Evolutionary conservation across 2,888 invertebrate genomes (phyloP).

Genomic region (Ophraella communa): DNA sequence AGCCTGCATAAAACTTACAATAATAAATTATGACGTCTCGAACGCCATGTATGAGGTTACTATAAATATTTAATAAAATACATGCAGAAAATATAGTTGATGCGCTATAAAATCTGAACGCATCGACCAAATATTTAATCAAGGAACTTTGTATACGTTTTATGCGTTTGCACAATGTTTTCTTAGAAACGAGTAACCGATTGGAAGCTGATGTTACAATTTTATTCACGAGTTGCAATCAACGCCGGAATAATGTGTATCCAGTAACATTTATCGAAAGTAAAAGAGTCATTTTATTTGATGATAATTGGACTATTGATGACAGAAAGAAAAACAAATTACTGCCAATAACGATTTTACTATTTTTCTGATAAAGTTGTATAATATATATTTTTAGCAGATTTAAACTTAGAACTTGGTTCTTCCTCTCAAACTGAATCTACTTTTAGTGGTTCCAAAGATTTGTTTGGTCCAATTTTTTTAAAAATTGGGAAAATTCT

Average conservation of each 20-base stretch:
- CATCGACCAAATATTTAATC: constrained; percentile 26
- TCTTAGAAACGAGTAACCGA: background rate
- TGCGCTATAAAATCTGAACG: constrained; percentile 17
- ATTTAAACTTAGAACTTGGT: too few species aligned
- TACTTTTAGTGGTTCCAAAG: too few species aligned
- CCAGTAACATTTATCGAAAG: background rate
- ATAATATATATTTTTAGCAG: too few species aligned
- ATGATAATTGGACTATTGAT: too few species aligned
- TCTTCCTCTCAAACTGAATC: too few species aligned
- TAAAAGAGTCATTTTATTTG: too few species aligned
- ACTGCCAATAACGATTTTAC: too few species aligned
- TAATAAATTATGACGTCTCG: background rate
- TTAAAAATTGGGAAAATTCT: too few species aligned
- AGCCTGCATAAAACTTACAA: background rate
- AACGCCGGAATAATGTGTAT: too few species aligned
- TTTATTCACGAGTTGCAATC: background rate
- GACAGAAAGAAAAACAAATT: too few species aligned
- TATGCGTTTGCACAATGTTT: constrained; percentile 1
- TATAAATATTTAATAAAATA: constrained; percentile 35
- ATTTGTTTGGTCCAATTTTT: too few species aligned
- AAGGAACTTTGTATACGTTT: constrained; percentile 24
- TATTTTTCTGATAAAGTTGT: too few species aligned
- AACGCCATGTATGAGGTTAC: constrained; percentile 16
- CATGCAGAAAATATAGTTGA: constrained; percentile 29
- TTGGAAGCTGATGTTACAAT: background rate